Evolutionary conservation across 2,113 vertebrate species (phyloP).

Genomic region (Etia nguti): DNA sequence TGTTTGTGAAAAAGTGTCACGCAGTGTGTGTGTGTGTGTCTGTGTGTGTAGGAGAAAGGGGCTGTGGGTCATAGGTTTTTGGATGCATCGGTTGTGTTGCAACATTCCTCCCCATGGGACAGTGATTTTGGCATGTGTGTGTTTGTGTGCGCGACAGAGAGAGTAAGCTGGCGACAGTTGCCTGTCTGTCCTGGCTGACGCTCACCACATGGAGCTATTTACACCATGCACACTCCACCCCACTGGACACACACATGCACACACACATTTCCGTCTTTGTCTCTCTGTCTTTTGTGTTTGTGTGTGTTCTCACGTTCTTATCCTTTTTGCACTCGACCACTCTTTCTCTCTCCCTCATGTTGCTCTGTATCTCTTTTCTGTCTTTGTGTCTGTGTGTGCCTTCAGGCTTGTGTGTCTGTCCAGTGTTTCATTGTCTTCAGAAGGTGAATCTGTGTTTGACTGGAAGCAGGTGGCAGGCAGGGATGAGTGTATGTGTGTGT

Average conservation of each 20-base stretch:
- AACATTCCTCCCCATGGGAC: conserved; percentile 41
- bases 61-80: conserved; percentile 16
- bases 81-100: conserved; percentile 24
- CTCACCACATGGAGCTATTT: conserved; percentile 70
- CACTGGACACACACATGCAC: conserved; percentile 35
- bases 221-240: conserved; percentile 52
- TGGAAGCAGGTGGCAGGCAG: conserved; percentile 68
- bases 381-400: conserved; percentile 4
- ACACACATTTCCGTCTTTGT: conserved; percentile 26
- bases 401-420: conserved; percentile 41
- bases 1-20: neutral
- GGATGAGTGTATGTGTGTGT: neutral
- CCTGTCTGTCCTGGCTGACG: conserved; percentile 57
- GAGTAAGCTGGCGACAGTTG: conserved; percentile 58
- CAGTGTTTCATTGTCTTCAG: conserved; percentile 55
- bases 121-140: conserved; percentile 24
- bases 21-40: neutral
- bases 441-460: conserved; percentile 69
- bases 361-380: conserved; percentile 2
- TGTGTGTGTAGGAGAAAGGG: conserved; percentile 16
- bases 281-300: conserved; percentile 2
- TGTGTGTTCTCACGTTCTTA: conserved; percentile 39
- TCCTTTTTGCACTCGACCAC: conserved; percentile 18
- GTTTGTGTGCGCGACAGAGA: neutral
- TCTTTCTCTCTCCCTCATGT: neutral